Conservation (phyloP, 2,888 invertebrate genomes). For the Pristionchus japonicus region DNA sequence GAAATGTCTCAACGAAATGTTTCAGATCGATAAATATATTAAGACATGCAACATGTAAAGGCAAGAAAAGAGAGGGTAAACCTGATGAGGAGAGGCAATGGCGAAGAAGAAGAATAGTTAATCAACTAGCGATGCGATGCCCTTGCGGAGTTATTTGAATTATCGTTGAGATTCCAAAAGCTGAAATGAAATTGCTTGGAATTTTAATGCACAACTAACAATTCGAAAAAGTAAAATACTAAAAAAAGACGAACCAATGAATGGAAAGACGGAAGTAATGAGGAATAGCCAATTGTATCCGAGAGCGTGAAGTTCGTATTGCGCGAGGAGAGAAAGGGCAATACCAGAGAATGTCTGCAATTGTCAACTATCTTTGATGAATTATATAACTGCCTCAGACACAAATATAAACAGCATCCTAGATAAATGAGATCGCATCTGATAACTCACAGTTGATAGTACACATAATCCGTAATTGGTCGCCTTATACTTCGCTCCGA, state of each 20-base stretch:
- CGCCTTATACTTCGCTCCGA: conserved; percentile 70
- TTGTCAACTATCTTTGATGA: not conserved
- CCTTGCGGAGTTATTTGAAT: conserved; percentile 70
- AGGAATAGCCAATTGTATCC: conserved; percentile 73
- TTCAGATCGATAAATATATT: conserved; percentile 1
- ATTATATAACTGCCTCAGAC: too few relatives aligned
- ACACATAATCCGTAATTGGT: conserved; percentile 72
- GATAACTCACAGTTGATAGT: conserved; percentile 64
- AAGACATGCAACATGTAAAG: not conserved
- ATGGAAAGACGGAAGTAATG: conserved; percentile 70
- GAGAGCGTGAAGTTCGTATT: conserved; percentile 64
- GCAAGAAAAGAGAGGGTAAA: not conserved
- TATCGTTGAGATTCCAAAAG: conserved; percentile 67
- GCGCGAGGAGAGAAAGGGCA: conserved; percentile 64
- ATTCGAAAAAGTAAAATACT: not conserved
- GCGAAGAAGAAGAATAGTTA: not conserved
- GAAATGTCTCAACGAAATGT: conserved; percentile 25
- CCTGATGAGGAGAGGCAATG: not conserved
- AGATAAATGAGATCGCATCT: too few relatives aligned
- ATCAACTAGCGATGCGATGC: conserved; percentile 53
- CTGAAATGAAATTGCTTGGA: conserved; percentile 50
- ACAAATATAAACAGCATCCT: too few relatives aligned
- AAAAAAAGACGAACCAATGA: conserved; percentile 61
- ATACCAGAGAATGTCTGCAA: conserved; percentile 68
- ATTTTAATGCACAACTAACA: not conserved